Conservation (phyloP, 2,888 invertebrate genomes). For the Carpatolechia fugitivella region DNA sequence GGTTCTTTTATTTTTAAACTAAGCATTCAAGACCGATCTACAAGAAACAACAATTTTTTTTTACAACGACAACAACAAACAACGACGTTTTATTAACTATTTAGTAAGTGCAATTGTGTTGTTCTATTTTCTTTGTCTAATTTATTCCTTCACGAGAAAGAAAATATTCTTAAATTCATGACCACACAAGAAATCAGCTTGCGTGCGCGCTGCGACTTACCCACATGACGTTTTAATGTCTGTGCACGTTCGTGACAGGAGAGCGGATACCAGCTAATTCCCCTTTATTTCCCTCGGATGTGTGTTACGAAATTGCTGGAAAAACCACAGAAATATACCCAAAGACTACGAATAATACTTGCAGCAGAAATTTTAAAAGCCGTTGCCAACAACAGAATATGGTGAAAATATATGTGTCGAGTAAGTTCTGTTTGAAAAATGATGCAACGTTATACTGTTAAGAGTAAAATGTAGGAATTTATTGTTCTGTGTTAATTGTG, state of each 20-base stretch:
- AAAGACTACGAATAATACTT: too few species aligned
- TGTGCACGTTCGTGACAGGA: slow-evolving; percentile 32
- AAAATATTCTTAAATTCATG: slow-evolving; percentile 18
- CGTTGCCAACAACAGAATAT: not conserved
- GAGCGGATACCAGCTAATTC: slow-evolving; percentile 32
- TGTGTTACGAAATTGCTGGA: slow-evolving; percentile 4
- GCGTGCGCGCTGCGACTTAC: slow-evolving; percentile 25
- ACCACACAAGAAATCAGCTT: slow-evolving; percentile 24
- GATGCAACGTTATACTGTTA: not conserved
- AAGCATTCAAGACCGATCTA: too few species aligned
- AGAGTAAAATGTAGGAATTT: not conserved
- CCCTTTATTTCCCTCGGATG: slow-evolving; percentile 16
- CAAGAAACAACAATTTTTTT: too few species aligned
- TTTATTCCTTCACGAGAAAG: not conserved
- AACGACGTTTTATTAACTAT: too few species aligned
- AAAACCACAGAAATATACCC: slow-evolving; percentile 1
- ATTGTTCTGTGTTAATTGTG: not conserved
- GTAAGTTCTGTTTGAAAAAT: not conserved
- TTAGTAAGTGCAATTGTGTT: not conserved
- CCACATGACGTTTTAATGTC: slow-evolving; percentile 28
- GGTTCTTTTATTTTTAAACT: too few species aligned
- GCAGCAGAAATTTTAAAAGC: not conserved
- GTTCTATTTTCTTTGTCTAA: not conserved
- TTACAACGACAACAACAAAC: too few species aligned
- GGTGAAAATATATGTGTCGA: slow-evolving; percentile 10